Evolutionary conservation across 1,140 invertebrate species (phyloP).

Genomic region (Drosophila suzukii): DNA sequence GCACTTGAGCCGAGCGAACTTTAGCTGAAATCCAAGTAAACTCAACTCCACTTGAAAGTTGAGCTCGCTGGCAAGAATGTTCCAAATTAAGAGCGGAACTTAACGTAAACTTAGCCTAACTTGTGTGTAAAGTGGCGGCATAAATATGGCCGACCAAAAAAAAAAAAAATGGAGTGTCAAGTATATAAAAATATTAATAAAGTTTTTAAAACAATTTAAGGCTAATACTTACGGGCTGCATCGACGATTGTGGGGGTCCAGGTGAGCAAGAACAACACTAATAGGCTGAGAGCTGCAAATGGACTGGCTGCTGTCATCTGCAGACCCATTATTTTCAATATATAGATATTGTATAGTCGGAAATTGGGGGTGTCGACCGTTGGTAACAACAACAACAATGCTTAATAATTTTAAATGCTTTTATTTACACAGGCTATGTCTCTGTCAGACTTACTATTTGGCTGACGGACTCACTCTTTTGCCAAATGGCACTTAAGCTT

Average conservation of each 20-base stretch:
- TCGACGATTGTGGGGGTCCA: conserved; percentile 73
- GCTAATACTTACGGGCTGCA: conserved; percentile 83
- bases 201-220: not conserved
- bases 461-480: conserved; percentile 39
- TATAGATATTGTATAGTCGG: not conserved
- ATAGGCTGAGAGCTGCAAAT: conserved; percentile 69
- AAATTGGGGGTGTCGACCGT: conserved; percentile 19
- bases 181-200: conserved; percentile 1
- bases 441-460: conserved; percentile 57
- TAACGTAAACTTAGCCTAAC: conserved; percentile 42
- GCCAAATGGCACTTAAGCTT: conserved; percentile 29
- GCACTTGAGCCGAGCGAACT: conserved; percentile 14
- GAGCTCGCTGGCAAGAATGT: conserved; percentile 15
- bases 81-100: conserved; percentile 35
- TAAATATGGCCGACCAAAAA: conserved; percentile 13
- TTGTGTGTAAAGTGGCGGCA: conserved; percentile 27
- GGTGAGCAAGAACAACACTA: conserved; percentile 73
- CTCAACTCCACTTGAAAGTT: conserved; percentile 42
- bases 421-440: conserved; percentile 20
- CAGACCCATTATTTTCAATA: conserved; percentile 80
- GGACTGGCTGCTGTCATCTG: conserved; percentile 80
- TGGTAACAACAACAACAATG: conserved; percentile 51
- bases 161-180: conserved; percentile 23
- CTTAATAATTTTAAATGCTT: conserved; percentile 22
- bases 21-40: conserved; percentile 33